A percentile compares a stretch with the other conserved stretches of the same genome.
Evolutionary conservation across 2,797 vertebrate genomes (phyloP).

Genomic region (Cottoperca gobio): DNA sequence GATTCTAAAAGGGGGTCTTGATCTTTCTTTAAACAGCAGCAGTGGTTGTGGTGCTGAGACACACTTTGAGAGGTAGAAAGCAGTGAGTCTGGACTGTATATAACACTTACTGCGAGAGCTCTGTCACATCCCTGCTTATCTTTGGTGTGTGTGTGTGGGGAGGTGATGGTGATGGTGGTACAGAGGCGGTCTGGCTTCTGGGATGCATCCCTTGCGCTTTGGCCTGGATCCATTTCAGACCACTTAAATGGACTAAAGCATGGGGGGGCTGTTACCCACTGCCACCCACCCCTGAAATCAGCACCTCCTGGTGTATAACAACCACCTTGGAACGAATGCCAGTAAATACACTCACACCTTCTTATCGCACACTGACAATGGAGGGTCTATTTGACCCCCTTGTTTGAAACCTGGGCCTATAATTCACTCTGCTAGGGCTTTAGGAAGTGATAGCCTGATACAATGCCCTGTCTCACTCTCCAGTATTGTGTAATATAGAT

Average conservation of each 20-base stretch:
- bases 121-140: constrained; percentile 73
- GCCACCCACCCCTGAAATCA: constrained; percentile 31
- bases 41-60: constrained; percentile 34
- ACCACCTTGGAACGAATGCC: constrained; percentile 27
- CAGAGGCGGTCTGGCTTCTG: constrained; percentile 55
- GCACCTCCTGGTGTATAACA: constrained; percentile 44
- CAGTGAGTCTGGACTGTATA: constrained; percentile 61
- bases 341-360: constrained; percentile 43
- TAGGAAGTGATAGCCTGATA: constrained; percentile 42
- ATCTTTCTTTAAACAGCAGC: constrained; percentile 64
- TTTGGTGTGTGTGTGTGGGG: constrained; percentile 26
- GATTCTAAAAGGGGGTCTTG: constrained; percentile 53
- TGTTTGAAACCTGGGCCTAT: constrained; percentile 40
- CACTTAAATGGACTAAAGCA: constrained; percentile 58
- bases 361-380: constrained; percentile 57
- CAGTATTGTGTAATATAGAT: constrained; percentile 29
- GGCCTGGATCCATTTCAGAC: constrained; percentile 57
- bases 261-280: constrained; percentile 28
- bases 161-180: constrained; percentile 39
- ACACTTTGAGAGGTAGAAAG: constrained; percentile 45
- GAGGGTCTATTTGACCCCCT: constrained; percentile 48
- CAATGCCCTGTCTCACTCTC: constrained; percentile 17
- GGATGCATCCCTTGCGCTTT: constrained; percentile 64
- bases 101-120: constrained; percentile 53
- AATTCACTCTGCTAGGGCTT: constrained; percentile 40